These are phyloP conservation scores for Xanthorhoe spadicearia DNA, from an alignment of 2,888 invertebrate genomes.

Conservation along the genomic window DNA sequence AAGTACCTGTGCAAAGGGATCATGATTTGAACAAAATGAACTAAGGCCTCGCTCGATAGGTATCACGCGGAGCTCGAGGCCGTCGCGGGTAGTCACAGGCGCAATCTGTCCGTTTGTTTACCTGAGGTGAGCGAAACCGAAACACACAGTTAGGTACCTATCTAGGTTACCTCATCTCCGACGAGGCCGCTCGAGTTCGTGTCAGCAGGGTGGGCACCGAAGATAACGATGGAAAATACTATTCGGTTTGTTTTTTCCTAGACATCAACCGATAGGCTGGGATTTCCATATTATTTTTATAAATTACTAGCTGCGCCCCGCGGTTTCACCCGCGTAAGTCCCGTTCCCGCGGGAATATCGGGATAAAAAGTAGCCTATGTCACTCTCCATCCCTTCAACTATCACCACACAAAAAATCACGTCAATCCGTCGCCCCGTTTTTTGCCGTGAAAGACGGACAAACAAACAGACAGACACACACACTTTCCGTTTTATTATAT, in stretches of 20 bases:
- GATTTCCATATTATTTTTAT: not conserved
- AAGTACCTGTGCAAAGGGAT: too few relatives aligned
- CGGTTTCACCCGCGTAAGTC: too few relatives aligned
- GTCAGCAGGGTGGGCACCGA: not conserved
- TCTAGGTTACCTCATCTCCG: not conserved
- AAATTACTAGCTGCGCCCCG: too few relatives aligned
- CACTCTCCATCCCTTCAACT: too few relatives aligned
- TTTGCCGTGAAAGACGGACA: too few relatives aligned
- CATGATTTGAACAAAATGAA: not conserved
- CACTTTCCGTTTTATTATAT: too few relatives aligned
- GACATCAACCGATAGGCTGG: not conserved
- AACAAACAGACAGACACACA: too few relatives aligned
- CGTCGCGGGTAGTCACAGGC: not conserved
- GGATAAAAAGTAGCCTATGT: too few relatives aligned
- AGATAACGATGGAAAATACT: not conserved
- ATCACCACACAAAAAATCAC: too few relatives aligned
- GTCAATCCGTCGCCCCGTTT: too few relatives aligned
- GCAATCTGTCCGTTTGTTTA: not conserved
- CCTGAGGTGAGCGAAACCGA: not conserved
- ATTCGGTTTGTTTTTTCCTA: not conserved
- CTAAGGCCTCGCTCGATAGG: not conserved
- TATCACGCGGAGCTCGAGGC: not conserved
- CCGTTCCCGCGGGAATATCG: too few relatives aligned
- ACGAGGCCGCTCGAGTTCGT: not conserved
- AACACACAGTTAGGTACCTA: not conserved